These are phyloP conservation scores for Xenus cinereus DNA, from an alignment of 2,113 vertebrate species.

Conservation along the genomic window DNA sequence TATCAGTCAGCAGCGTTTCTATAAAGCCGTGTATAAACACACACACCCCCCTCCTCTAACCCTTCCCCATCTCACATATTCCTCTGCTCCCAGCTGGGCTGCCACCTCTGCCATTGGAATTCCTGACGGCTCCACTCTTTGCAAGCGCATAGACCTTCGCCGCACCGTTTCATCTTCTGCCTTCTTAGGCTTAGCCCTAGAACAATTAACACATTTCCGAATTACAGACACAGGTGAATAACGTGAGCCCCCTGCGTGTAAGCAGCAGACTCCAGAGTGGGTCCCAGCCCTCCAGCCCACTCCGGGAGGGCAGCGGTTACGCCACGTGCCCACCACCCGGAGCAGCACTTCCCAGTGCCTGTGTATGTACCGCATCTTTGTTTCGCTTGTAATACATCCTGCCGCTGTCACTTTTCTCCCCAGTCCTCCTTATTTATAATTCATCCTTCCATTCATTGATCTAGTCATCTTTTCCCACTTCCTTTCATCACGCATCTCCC, in stretches of 20 bases:
- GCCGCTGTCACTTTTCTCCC: neutral
- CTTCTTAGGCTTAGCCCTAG: conserved; percentile 66
- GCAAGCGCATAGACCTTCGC: conserved; percentile 75
- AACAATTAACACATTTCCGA: rapidly evolving
- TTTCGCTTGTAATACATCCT: neutral
- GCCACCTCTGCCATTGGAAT: neutral
- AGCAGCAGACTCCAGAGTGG: neutral
- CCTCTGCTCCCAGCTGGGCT: neutral
- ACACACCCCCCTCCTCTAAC: neutral
- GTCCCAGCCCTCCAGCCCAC: neutral
- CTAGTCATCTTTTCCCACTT: neutral
- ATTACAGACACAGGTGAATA: too few relatives aligned
- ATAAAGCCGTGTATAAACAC: neutral
- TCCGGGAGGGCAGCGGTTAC: rapidly evolving
- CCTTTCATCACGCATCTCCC: neutral
- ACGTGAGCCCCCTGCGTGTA: rapidly evolving
- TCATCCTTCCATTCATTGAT: neutral
- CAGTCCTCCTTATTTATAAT: neutral
- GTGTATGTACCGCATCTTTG: rapidly evolving
- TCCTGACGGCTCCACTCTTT: conserved; percentile 33
- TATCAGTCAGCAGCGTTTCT: rapidly evolving
- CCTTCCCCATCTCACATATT: conserved; percentile 59
- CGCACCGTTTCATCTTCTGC: conserved; percentile 6
- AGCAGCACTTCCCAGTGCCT: rapidly evolving
- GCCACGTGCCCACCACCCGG: too few relatives aligned